phyloP scores from a whole-genome alignment of 2,113 vertebrate genomes.

The Planiliza haematocheilus region DNA sequence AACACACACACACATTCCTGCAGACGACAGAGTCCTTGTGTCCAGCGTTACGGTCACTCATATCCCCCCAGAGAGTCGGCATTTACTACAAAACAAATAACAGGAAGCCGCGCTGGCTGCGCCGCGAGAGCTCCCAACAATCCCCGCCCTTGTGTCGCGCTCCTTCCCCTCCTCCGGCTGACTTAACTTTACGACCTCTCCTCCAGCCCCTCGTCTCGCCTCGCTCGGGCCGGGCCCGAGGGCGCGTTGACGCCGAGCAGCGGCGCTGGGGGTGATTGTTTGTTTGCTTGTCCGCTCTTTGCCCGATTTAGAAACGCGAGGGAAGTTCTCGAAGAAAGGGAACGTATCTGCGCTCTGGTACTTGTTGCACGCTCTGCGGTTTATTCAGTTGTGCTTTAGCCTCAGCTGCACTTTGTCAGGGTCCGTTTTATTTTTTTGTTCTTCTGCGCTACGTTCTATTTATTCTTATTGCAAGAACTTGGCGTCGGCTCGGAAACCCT shows the following conservation, averaged over 20 bases:
- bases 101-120: constrained; percentile 51
- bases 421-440: neutral
- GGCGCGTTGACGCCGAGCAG: constrained; percentile 47
- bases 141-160: constrained; percentile 67
- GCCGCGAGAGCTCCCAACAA: constrained; percentile 57
- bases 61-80: constrained; percentile 63
- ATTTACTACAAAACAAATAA: constrained; percentile 81
- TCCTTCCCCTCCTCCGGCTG: constrained; percentile 57
- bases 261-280: constrained; percentile 7
- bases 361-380: constrained; percentile 4
- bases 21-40: constrained; percentile 51
- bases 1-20: neutral
- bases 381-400: constrained; percentile 16
- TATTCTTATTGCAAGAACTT: constrained; percentile 28
- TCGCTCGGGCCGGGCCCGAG: constrained; percentile 40
- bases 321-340: neutral
- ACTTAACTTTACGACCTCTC: constrained; percentile 69
- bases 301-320: constrained; percentile 29
- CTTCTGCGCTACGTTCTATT: neutral
- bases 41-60: constrained; percentile 48
- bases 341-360: constrained; percentile 3
- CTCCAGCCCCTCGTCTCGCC: constrained; percentile 52
- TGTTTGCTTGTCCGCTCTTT: constrained; percentile 49
- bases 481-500: constrained; percentile 40
- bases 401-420: constrained; percentile 52